A percentile compares a stretch with the other conserved stretches of the same genome.
Conservation (phyloP, 2,888 invertebrate species). For the Nesidiocoris tenuis region DNA sequence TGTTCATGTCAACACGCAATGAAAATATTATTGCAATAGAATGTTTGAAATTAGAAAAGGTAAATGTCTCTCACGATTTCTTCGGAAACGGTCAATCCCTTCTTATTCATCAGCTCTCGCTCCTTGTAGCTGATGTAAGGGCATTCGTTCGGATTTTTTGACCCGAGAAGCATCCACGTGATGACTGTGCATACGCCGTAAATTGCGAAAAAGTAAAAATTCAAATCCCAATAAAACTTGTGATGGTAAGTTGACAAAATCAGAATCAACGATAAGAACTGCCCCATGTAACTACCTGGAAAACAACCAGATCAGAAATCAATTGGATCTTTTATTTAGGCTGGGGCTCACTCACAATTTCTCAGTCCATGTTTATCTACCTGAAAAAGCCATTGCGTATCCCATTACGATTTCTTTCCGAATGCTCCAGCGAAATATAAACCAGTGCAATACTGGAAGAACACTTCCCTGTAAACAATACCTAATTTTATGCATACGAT, state of each 20-base stretch:
- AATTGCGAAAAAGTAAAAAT: background rate
- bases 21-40: too few species aligned
- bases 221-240: background rate
- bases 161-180: background rate
- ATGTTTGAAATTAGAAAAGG: background rate
- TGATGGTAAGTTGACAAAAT: background rate
- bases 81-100: background rate
- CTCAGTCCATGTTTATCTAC: too few species aligned
- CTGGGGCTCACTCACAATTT: too few species aligned
- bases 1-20: too few species aligned
- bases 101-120: background rate
- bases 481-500: too few species aligned
- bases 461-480: background rate
- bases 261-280: background rate
- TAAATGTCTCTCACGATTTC: background rate
- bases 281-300: slow-evolving; percentile 9
- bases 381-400: slow-evolving; percentile 6
- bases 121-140: background rate
- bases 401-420: background rate
- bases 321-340: too few species aligned
- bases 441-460: background rate
- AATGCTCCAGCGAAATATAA: background rate
- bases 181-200: background rate
- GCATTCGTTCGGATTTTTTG: background rate
- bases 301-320: too few species aligned